Base-by-base conservation (phyloP, 2,888 invertebrate species). In the Zygaena filipendulae region DNA sequence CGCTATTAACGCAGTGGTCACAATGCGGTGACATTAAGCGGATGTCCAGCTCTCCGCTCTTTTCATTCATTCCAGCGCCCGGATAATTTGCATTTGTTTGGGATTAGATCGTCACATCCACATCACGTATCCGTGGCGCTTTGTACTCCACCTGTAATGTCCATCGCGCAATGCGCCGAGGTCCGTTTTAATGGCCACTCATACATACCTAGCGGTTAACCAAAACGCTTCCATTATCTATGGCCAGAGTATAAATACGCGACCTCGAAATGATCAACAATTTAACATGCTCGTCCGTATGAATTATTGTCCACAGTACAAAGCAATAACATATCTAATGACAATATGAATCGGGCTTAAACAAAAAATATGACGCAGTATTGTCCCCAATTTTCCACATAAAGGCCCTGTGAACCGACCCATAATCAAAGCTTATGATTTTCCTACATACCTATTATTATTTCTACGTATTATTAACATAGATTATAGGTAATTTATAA, bases 81-180 rank as follows among this genome's bases (percentile, higher is more conserved):
- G 56, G 56, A 59, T 57, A 58, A 75, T 74, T 77, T 71, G 63
- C 72, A 71, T 77, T 72, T 71, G 71, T 72, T 68, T 72, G 62
- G 59, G 63, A 64, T 62, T 67, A 66, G 62, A 62, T 53, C 56
- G 32, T 30, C 30, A 26, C 45, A 37, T 45, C 45, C 42, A 16
- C 50, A 40, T 45, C 42, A 5, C 46, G 41, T 40, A 16, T n/a
- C 45, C 39, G 39, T 39, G 44, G 23, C 39, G 52, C 52, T 59
- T 61, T 60, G 51, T 60, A 47, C 51, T 14, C 35, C 56, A 62
- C 62, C 64, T 61, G 61, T 51, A 48, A 54, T 50, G 41, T 43
- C 40, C 43, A 39, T 33, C 40, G 34, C 39, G 41, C 49, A 38
- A 45, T 46, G 47, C 40, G 41, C 33, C 25, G 31, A 49, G 46